phyloP scores from a whole-genome alignment of 2,113 vertebrate genomes.

The Numida meleagris region DNA sequence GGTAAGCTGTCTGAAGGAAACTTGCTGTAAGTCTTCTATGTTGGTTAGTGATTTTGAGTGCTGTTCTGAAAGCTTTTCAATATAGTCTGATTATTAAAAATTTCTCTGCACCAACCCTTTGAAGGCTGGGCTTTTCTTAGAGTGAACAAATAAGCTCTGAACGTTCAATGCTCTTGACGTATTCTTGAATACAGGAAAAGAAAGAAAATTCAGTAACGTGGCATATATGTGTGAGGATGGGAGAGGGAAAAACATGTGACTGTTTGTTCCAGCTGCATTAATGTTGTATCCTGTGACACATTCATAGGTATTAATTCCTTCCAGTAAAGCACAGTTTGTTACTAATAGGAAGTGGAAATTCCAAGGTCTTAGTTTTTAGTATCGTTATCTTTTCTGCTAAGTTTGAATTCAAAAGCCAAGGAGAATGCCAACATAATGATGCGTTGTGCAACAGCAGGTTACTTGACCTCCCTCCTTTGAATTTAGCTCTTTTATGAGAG shows the following conservation, averaged over 20 bases:
- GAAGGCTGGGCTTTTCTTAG: background rate
- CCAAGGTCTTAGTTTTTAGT: background rate
- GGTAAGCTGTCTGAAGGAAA: background rate
- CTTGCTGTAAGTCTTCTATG: background rate
- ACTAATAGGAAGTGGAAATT: slow-evolving; percentile 48
- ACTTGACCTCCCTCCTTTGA: slow-evolving; percentile 54
- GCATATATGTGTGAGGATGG: background rate
- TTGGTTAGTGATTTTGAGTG: background rate
- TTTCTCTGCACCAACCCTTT: background rate
- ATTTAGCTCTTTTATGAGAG: slow-evolving; percentile 21
- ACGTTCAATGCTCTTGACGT: background rate
- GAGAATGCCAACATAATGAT: slow-evolving; percentile 5
- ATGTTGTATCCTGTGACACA: background rate
- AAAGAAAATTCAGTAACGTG: background rate
- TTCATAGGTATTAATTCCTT: slow-evolving; percentile 7
- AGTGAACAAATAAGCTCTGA: background rate
- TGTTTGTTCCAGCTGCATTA: background rate
- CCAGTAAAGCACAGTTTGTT: slow-evolving; percentile 6
- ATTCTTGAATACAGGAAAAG: background rate
- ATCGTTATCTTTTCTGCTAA: slow-evolving; percentile 9
- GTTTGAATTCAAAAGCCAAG: slow-evolving; percentile 30
- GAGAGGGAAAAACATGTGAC: background rate
- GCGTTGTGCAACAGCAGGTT: background rate
- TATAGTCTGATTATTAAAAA: background rate
- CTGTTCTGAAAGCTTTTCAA: background rate